Conservation (phyloP, 2,888 invertebrate genomes). For the Drosophila imparisetae region DNA sequence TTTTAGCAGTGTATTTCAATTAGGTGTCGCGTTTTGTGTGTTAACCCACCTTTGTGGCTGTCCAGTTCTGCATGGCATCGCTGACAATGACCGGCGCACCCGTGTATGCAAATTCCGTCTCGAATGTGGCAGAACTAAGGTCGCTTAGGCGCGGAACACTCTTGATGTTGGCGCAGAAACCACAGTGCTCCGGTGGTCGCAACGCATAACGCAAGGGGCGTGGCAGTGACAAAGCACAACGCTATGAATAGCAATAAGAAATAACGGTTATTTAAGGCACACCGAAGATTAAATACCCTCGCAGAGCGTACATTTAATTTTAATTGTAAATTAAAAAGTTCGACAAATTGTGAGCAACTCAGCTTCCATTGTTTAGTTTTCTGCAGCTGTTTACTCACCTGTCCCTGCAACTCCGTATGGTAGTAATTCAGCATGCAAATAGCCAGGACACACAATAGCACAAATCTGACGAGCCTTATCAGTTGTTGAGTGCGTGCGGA, state of each 20-base stretch:
- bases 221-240: constrained; percentile 74
- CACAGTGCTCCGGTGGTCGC: constrained; percentile 92
- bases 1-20: background rate
- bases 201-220: constrained; percentile 85
- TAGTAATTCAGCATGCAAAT: constrained; percentile 52
- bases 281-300: background rate
- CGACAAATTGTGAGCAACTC: background rate
- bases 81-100: constrained; percentile 93
- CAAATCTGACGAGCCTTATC: constrained; percentile 24
- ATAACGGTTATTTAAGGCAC: background rate
- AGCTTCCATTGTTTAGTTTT: background rate
- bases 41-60: constrained; percentile 87
- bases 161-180: constrained; percentile 89
- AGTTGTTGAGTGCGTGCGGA: background rate
- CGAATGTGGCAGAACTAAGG: constrained; percentile 89
- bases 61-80: constrained; percentile 93
- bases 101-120: constrained; percentile 90
- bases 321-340: background rate
- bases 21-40: background rate
- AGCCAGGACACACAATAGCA: constrained; percentile 41
- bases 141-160: constrained; percentile 88
- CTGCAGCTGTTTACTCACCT: constrained; percentile 48
- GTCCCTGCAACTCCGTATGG: constrained; percentile 65
- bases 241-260: constrained; percentile 29
- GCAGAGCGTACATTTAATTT: background rate